These are phyloP conservation scores for Sciaenops ocellatus DNA, from an alignment of 2,797 vertebrate species.

Conservation along the genomic window DNA sequence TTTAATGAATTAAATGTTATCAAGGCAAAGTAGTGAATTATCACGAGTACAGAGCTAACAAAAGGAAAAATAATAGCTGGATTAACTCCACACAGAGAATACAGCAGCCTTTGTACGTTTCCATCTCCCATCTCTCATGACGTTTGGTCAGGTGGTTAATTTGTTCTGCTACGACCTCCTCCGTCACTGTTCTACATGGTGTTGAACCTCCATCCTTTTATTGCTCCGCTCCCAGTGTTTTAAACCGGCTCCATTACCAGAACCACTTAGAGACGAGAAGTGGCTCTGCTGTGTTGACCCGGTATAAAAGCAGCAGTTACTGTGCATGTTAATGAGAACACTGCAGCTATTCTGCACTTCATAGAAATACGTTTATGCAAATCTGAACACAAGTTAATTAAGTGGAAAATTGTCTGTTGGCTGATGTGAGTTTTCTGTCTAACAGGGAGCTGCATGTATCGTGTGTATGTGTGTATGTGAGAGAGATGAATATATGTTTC, in stretches of 20 bases:
- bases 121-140: not conserved
- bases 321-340: constrained; percentile 37
- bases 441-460: constrained; percentile 1
- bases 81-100: not conserved
- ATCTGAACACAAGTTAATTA: constrained; percentile 46
- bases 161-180: constrained; percentile 5
- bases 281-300: constrained; percentile 3
- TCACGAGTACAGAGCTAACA: not conserved
- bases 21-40: not conserved
- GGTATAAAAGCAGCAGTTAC: not conserved
- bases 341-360: not conserved
- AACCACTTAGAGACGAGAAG: not conserved
- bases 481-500: not conserved
- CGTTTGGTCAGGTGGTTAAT: not conserved
- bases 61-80: not conserved
- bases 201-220: constrained; percentile 18
- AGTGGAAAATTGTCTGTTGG: constrained; percentile 35
- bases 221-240: not conserved
- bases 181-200: not conserved
- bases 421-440: constrained; percentile 9
- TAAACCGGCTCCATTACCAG: constrained; percentile 29
- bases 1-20: not conserved
- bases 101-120: not conserved
- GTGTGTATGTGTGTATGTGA: constrained; percentile 1
- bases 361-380: constrained; percentile 42